phyloP scores from a whole-genome alignment of 92 coral and sea anemone species.

The Parazoanthus darwini region DNA sequence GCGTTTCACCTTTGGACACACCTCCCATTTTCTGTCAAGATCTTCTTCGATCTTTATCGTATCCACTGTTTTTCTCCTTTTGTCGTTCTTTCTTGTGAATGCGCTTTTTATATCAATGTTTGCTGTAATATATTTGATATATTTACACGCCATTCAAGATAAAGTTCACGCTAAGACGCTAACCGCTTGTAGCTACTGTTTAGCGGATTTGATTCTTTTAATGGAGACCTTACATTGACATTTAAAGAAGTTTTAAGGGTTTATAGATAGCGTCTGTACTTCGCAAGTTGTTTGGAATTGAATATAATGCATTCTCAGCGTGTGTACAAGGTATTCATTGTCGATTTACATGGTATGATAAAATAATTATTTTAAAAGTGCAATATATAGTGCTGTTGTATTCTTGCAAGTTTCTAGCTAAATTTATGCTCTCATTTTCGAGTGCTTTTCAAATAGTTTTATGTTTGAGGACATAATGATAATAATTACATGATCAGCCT shows the following conservation, averaged over 20 bases:
- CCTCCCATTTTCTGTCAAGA: background rate
- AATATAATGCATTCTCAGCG: too few relatives aligned
- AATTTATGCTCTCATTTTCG: background rate
- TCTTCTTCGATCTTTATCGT: slow-evolving; percentile 1
- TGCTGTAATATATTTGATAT: background rate
- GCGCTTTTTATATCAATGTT: background rate
- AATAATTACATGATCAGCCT: too few relatives aligned
- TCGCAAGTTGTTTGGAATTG: too few relatives aligned
- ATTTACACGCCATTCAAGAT: slow-evolving; percentile 15
- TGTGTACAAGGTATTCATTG: too few relatives aligned
- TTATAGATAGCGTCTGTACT: too few relatives aligned
- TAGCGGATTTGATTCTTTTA: too few relatives aligned
- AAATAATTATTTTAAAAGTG: too few relatives aligned
- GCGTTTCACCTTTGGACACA: background rate
- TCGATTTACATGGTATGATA: too few relatives aligned
- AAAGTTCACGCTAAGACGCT: background rate
- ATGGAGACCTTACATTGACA: too few relatives aligned
- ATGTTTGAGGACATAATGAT: too few relatives aligned
- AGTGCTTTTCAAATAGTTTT: background rate
- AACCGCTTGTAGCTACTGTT: background rate
- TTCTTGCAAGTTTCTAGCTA: background rate
- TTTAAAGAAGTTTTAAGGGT: too few relatives aligned
- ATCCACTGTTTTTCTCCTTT: background rate
- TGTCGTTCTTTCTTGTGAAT: background rate
- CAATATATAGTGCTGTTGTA: too few relatives aligned